Evolutionary conservation across 2,113 vertebrate species (phyloP), one percentile per base, ranked within the genome.

Genomic region (Otolemur garnettii): DNA sequence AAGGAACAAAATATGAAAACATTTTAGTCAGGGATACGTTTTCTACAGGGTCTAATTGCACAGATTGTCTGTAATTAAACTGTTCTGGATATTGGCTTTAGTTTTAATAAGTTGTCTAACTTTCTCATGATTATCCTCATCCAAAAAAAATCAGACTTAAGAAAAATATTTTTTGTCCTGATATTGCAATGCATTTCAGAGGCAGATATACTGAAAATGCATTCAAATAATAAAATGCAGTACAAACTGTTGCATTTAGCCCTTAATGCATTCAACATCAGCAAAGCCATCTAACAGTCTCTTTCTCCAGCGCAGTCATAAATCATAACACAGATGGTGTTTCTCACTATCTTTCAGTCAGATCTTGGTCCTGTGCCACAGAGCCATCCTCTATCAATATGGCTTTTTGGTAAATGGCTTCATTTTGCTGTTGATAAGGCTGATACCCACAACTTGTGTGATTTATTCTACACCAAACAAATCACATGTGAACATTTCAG

Each of bases 291-390:
- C 42, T 91, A 94, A 95, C 53, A 84, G 82, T 17, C 22, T 92
- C 82, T 90, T 87, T 87, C 84, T 90, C 96, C 92, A 93, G 91
- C 64, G 91, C 82, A 87, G 91, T 94, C 94, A 94, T 90, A 91
- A 96, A 97, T 96, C 86, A 94, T 86, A 96, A 96, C 91, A 97
- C 96, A 97, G 95, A 97, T 97, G 96, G 94, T 95, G 33, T 87
- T 95, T 95, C 90, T 95, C 90, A 75, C 72, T 91, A 69, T 85
- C 77, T 93, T 95, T 95, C 71, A 59, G 82, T 91, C 69, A 83
- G 53, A 95, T 96, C 97, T 94, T 64, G 96, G 53, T 80, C 64
- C 33, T 79, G 28, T 87, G 68, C 35, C 59, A 92, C 38, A 68
- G 64, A 90, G 84, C 19, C 92, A 90, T 91, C 71, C 45, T 94